Conservation (phyloP, 23 tunicate species). For the Diplosoma virens region DNA sequence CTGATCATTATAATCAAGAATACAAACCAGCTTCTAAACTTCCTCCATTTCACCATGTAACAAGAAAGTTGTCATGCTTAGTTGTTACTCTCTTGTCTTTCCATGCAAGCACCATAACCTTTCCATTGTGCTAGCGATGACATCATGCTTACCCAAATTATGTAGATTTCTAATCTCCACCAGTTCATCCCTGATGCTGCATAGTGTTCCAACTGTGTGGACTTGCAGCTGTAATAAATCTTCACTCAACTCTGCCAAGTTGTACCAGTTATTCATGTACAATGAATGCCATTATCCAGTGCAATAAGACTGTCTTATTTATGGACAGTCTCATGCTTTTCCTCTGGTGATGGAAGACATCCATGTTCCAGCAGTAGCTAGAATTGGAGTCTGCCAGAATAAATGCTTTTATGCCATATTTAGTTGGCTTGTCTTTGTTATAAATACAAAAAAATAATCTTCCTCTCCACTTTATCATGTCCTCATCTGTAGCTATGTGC, state of each 20-base stretch:
- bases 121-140: neutral
- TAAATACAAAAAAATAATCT: neutral
- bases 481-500: neutral
- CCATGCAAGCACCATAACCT: neutral
- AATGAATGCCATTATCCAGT: neutral
- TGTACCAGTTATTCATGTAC: neutral
- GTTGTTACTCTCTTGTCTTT: neutral
- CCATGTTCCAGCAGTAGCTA: neutral
- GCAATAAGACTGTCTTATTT: neutral
- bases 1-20: neutral
- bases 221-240: neutral
- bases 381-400: neutral
- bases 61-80: neutral
- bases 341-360: neutral
- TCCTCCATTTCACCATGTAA: neutral
- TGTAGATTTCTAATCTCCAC: neutral
- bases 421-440: too few relatives aligned
- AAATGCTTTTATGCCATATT: neutral
- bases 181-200: neutral
- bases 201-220: neutral
- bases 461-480: neutral
- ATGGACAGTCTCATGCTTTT: neutral
- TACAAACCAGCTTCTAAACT: neutral
- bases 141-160: neutral
- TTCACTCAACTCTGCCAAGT: neutral